Evolutionary conservation across 2,888 invertebrate genomes (phyloP).

Genomic region (Archips xylosteana): DNA sequence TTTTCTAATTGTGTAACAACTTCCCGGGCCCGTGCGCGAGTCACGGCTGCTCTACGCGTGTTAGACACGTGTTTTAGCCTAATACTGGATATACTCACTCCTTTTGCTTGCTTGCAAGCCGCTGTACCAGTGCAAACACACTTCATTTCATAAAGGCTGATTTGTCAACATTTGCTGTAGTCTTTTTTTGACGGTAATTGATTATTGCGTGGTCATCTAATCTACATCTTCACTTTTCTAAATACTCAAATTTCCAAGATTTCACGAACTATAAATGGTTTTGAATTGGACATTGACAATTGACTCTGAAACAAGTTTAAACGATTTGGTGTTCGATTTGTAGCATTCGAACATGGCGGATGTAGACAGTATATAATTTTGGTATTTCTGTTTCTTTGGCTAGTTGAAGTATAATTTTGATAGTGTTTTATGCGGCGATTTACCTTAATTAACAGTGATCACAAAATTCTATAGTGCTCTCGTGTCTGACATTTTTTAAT

Average conservation of each 20-base stretch:
- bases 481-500: too few relatives aligned
- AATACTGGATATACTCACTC: neutral
- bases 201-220: neutral
- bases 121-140: neutral
- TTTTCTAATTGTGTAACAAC: slow-evolving; percentile 64
- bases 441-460: too few relatives aligned
- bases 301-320: too few relatives aligned
- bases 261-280: neutral
- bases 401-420: too few relatives aligned
- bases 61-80: neutral
- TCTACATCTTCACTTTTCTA: neutral
- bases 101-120: neutral
- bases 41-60: neutral
- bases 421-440: too few relatives aligned
- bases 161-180: neutral
- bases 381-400: too few relatives aligned
- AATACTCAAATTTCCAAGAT: too few relatives aligned
- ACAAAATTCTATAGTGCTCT: too few relatives aligned
- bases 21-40: slow-evolving; percentile 37
- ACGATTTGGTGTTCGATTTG: too few relatives aligned
- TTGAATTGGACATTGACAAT: too few relatives aligned
- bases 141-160: neutral
- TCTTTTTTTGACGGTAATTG: neutral
- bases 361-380: too few relatives aligned
- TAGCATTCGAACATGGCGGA: too few relatives aligned